phyloP scores from a whole-genome alignment of 2,113 vertebrate genomes.

The Semnopithecus entellus region DNA sequence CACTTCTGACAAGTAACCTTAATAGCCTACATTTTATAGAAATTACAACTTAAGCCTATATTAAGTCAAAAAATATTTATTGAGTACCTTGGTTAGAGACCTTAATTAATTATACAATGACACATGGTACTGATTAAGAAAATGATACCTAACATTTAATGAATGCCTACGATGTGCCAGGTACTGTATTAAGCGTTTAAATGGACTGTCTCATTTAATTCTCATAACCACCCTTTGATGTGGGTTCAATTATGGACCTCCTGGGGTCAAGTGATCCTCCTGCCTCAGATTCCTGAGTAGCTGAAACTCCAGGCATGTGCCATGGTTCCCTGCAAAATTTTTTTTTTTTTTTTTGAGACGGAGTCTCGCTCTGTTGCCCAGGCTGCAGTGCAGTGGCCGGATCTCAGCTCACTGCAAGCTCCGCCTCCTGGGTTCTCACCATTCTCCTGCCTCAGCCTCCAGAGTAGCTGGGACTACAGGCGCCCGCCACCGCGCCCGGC shows the following conservation, averaged over 20 bases:
- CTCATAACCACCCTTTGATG: neutral
- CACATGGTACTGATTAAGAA: neutral
- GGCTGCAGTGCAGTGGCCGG: too few relatives aligned
- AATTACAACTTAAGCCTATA: neutral
- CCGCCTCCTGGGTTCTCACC: too few relatives aligned
- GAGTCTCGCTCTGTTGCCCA: too few relatives aligned
- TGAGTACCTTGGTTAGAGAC: neutral
- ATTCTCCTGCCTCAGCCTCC: too few relatives aligned
- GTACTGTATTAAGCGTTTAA: neutral
- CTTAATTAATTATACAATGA: neutral
- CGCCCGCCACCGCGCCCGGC: too few relatives aligned
- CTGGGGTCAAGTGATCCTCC: too few relatives aligned
- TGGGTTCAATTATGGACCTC: neutral
- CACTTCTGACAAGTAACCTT: neutral
- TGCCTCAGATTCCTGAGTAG: too few relatives aligned
- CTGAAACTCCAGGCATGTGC: too few relatives aligned
- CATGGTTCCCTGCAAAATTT: too few relatives aligned
- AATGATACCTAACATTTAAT: neutral
- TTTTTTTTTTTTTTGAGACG: too few relatives aligned
- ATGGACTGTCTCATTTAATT: neutral
- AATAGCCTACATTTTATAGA: neutral
- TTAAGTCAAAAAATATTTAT: neutral
- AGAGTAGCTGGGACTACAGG: too few relatives aligned
- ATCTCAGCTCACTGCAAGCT: too few relatives aligned
- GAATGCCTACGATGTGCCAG: neutral